Base-by-base conservation (phyloP, 2,888 invertebrate genomes). In the Iphiclides podalirius region DNA sequence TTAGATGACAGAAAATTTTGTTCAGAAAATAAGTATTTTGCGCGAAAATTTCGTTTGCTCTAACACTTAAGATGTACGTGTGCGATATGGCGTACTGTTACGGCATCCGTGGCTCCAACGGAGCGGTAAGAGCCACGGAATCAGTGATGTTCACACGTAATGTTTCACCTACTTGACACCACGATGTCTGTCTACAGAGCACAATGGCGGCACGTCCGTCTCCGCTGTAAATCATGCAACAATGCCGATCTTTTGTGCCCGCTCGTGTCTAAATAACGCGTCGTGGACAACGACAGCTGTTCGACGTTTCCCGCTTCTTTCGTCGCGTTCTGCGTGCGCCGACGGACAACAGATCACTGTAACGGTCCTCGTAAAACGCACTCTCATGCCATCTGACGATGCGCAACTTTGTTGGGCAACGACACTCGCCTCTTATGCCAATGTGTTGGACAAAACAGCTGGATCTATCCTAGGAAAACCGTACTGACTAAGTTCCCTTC, bases 181-280 rank as follows among this genome's bases (percentile, higher is more conserved):
- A 17, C 33, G 20, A 20, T 4, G 38, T 37, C 41, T 28, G 14
- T 36, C 36, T 40, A 41, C 14, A 33, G 47, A 43, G 39, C 39
- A 56, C 56, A 55, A 52, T 48, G 33, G 17, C 33, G 37, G 13
- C 45, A n/a, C 20, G 20, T 48, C 52, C 36, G 53, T 52, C n/a
- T n/a, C n/a, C 12, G 53, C 28, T 47, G 57, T 59, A 54, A 55
- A 57, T 57, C 57, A 55, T 36, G 34, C 42, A 51, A 50, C 58
- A 54, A 42, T 40, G 49, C 28, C 37, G 26, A 40, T 39, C 38
- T 51, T 40, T 49, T 53, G 46, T 53, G 47, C 35, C 11, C 42
- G 39, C 36, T 40, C 43, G 52, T 53, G 49, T 49, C 51, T 47
- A 52, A n/a, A n/a, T n/a, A n/a, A 55, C 52, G 31, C 33, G 41